Conservation (phyloP, 2,888 invertebrate species). For the Sinohyriopsis cumingii region DNA sequence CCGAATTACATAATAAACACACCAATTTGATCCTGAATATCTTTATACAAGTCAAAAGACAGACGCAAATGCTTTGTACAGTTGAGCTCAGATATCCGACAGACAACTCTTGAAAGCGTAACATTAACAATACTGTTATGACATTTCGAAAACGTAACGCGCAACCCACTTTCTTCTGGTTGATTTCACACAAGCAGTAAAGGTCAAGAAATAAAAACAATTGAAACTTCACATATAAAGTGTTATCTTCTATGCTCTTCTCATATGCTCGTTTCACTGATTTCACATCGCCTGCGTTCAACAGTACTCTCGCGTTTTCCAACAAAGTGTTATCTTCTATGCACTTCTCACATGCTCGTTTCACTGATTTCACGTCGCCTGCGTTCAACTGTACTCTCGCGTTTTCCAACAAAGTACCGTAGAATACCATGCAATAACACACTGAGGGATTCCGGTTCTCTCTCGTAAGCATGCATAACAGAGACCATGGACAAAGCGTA, state of each 20-base stretch:
- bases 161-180: too few relatives aligned
- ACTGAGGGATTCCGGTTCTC: conserved; percentile 56
- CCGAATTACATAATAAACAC: too few relatives aligned
- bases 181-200: too few relatives aligned
- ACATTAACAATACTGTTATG: too few relatives aligned
- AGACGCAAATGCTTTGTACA: too few relatives aligned
- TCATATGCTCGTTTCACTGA: conserved; percentile 36
- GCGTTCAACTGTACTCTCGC: conserved; percentile 31
- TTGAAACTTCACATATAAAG: too few relatives aligned
- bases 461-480: conserved; percentile 62
- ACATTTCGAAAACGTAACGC: too few relatives aligned
- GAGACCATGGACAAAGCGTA: conserved; percentile 58
- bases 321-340: conserved; percentile 37
- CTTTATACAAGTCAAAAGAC: too few relatives aligned
- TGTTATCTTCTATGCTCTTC: neutral
- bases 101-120: too few relatives aligned
- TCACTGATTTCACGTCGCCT: conserved; percentile 32
- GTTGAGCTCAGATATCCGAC: too few relatives aligned
- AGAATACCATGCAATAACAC: conserved; percentile 52
- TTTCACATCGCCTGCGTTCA: conserved; percentile 23
- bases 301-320: conserved; percentile 40
- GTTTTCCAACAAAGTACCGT: conserved; percentile 53
- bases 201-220: too few relatives aligned
- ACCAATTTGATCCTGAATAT: too few relatives aligned
- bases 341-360: conserved; percentile 15